phyloP scores from a whole-genome alignment of 2,888 invertebrate genomes.

The Candidula unifasciata region DNA sequence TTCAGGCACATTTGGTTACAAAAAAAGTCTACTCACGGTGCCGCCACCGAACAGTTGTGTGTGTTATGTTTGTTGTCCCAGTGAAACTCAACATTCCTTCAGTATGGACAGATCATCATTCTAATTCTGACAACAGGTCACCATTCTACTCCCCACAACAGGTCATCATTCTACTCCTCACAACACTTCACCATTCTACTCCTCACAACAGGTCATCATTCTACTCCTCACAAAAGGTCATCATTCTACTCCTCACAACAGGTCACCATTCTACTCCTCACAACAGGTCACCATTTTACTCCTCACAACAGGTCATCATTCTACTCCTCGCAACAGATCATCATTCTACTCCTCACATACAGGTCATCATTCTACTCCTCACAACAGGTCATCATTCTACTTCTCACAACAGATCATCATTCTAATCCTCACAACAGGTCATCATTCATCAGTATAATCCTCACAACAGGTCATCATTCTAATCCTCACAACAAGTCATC shows the following conservation, averaged over 20 bases:
- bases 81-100: too few species aligned
- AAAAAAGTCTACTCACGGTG: too few species aligned
- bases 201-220: not conserved
- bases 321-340: slow-evolving; percentile 5
- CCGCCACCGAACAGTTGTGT: too few species aligned
- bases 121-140: not conserved
- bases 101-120: not conserved
- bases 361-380: not conserved
- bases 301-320: not conserved
- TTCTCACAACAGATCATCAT: not conserved
- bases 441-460: not conserved
- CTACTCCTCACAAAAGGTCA: slow-evolving; percentile 9
- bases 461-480: not conserved
- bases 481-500: not conserved
- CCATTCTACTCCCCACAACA: not conserved
- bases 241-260: not conserved
- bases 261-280: not conserved
- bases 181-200: not conserved
- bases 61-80: too few species aligned
- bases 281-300: not conserved
- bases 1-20: too few species aligned
- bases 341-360: not conserved
- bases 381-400: not conserved
- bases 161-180: not conserved
- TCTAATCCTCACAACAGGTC: not conserved